Percentiles rank a stretch among this genome's conserved stretches.
phyloP scores from a whole-genome alignment of 2,797 vertebrate species.

The Phalloptychus januarius region DNA sequence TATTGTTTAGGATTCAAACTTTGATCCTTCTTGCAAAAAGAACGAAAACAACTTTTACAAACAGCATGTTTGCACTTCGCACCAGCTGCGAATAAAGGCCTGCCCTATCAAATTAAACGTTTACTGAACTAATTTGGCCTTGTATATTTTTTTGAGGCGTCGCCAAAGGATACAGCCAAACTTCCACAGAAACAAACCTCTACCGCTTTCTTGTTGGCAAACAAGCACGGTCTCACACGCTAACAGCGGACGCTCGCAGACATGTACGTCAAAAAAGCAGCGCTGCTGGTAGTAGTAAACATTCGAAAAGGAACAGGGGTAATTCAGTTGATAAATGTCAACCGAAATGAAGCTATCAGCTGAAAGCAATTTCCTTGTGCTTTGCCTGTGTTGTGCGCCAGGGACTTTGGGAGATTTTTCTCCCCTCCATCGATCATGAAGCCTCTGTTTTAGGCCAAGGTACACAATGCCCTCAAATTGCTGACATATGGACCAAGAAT shows the following conservation, averaged over 20 bases:
- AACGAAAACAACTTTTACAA: conserved; percentile 13
- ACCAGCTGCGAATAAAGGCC: conserved; percentile 37
- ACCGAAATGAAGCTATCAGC: conserved; percentile 91
- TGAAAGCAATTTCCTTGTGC: conserved; percentile 95
- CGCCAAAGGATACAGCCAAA: conserved; percentile 75
- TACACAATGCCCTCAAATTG: conserved; percentile 98
- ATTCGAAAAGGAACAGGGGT: conserved; percentile 77
- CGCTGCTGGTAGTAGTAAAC: conserved; percentile 77
- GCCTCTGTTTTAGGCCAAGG: conserved; percentile 92
- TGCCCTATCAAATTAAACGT: conserved; percentile 72
- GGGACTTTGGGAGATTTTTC: conserved; percentile 88
- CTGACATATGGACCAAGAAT: conserved; percentile 95
- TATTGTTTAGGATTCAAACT: background rate
- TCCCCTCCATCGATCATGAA: conserved; percentile 98
- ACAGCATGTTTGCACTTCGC: conserved; percentile 11
- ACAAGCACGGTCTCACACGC: conserved; percentile 21
- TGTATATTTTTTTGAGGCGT: conserved; percentile 80
- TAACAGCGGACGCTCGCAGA: conserved; percentile 10
- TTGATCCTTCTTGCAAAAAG: background rate
- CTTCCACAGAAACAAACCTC: conserved; percentile 53
- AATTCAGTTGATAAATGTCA: conserved; percentile 93
- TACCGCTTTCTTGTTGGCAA: conserved; percentile 28
- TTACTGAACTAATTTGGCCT: conserved; percentile 77
- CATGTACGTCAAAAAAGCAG: conserved; percentile 41
- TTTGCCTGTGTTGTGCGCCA: conserved; percentile 84